Conservation (phyloP, 2,113 vertebrate species). For the Thalassarche chlororhynchos region DNA sequence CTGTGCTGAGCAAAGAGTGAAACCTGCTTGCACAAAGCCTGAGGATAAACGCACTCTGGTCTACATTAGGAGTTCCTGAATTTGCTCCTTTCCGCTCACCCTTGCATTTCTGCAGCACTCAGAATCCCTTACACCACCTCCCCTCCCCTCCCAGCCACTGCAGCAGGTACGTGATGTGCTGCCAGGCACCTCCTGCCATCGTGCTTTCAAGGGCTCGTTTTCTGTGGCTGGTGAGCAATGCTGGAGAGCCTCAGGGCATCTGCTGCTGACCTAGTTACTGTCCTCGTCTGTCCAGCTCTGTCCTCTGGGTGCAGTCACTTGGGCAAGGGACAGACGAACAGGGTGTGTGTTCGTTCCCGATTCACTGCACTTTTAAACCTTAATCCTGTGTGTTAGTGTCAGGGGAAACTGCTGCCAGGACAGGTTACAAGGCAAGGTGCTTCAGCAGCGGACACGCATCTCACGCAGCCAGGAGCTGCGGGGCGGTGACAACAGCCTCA, state of each 20-base stretch:
- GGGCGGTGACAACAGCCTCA: neutral
- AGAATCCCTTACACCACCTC: neutral
- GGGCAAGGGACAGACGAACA: neutral
- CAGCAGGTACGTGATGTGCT: neutral
- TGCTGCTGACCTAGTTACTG: neutral
- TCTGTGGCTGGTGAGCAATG: neutral
- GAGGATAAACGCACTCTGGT: neutral
- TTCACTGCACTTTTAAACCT: neutral
- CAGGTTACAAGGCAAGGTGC: neutral
- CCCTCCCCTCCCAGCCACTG: neutral
- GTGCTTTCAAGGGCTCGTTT: neutral
- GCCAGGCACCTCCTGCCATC: neutral
- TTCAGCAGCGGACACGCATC: neutral
- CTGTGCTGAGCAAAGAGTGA: neutral
- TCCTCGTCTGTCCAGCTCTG: neutral
- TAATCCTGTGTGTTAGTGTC: neutral
- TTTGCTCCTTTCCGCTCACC: neutral
- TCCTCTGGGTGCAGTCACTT: neutral
- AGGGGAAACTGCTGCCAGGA: neutral
- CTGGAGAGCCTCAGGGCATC: neutral
- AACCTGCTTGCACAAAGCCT: neutral
- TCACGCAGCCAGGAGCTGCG: neutral
- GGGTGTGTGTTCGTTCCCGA: fast-evolving
- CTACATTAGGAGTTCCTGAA: neutral
- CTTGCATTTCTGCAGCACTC: neutral